These are phyloP conservation scores for Drosophila koepferae DNA, from an alignment of 2,888 invertebrate species.

Conservation along the genomic window DNA sequence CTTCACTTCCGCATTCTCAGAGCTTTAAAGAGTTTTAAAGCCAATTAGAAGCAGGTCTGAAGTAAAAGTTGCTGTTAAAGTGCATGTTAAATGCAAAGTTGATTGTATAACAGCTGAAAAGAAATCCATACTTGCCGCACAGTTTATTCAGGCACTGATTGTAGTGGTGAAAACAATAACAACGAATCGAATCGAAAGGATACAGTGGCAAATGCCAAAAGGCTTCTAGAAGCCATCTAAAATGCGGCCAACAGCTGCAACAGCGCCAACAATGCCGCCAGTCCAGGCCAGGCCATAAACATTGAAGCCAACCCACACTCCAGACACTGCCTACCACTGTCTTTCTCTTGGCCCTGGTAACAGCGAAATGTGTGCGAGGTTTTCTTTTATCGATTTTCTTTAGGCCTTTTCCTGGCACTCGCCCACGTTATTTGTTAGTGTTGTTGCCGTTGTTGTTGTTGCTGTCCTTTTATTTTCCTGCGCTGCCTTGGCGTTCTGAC, in stretches of 20 bases:
- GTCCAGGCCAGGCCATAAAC: constrained; percentile 61
- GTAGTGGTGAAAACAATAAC: constrained; percentile 21
- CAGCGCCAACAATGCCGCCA: constrained; percentile 38
- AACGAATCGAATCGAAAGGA: constrained; percentile 33
- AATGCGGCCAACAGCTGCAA: constrained; percentile 60
- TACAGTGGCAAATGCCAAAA: constrained; percentile 47
- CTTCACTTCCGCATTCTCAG: constrained; percentile 50
- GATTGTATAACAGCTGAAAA: constrained; percentile 25
- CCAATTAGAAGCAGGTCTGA: constrained; percentile 51
- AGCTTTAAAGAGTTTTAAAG: constrained; percentile 37
- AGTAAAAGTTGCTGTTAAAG: background rate
- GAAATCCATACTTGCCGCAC: constrained; percentile 18
- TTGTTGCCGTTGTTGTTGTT: constrained; percentile 12
- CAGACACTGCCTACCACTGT: constrained; percentile 14
- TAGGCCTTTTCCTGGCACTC: constrained; percentile 50
- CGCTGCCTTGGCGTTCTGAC: constrained; percentile 34
- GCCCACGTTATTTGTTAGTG: constrained; percentile 63
- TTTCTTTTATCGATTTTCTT: constrained; percentile 68
- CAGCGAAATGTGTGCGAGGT: constrained; percentile 56
- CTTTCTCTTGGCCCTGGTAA: constrained; percentile 32
- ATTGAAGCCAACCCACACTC: constrained; percentile 32
- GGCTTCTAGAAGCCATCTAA: constrained; percentile 33
- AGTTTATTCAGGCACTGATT: background rate
- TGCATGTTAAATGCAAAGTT: background rate
- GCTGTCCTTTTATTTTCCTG: constrained; percentile 39